Conservation (phyloP, 2,888 invertebrate genomes). For the Amitus sp. region DNA sequence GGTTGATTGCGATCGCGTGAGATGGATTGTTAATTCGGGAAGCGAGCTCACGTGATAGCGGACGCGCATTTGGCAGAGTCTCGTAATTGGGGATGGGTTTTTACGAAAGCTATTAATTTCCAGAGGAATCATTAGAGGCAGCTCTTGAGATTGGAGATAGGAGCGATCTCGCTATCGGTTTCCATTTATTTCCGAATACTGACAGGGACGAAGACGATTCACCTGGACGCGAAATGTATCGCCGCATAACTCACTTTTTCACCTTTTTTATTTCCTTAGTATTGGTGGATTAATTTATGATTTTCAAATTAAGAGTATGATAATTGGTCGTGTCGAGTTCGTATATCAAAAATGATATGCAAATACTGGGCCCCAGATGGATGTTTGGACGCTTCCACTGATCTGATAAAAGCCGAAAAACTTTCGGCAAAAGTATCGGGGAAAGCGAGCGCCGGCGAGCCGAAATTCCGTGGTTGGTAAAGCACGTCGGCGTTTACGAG, state of each 20-base stretch:
- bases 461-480: slow-evolving; percentile 8
- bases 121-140: too few relatives aligned
- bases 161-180: not conserved
- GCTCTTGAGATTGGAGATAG: too few relatives aligned
- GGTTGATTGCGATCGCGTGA: too few relatives aligned
- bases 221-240: slow-evolving; percentile 21
- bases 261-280: slow-evolving; percentile 20
- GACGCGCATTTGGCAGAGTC: too few relatives aligned
- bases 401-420: too few relatives aligned
- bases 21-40: too few relatives aligned
- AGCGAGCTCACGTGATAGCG: too few relatives aligned
- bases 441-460: slow-evolving; percentile 10
- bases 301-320: slow-evolving; percentile 37
- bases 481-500: slow-evolving; percentile 11
- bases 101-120: too few relatives aligned
- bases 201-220: slow-evolving; percentile 25
- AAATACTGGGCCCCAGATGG: too few relatives aligned
- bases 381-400: too few relatives aligned
- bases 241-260: slow-evolving; percentile 23
- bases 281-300: slow-evolving; percentile 22
- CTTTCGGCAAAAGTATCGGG: too few relatives aligned
- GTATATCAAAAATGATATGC: slow-evolving; percentile 23
- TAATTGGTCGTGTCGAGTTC: slow-evolving; percentile 37
- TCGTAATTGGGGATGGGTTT: too few relatives aligned
- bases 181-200: not conserved